A percentile compares a stretch with the other conserved stretches of the same genome.
Evolutionary conservation across 1,140 invertebrate species (phyloP).

Genomic region (Drosophila carrolli): DNA sequence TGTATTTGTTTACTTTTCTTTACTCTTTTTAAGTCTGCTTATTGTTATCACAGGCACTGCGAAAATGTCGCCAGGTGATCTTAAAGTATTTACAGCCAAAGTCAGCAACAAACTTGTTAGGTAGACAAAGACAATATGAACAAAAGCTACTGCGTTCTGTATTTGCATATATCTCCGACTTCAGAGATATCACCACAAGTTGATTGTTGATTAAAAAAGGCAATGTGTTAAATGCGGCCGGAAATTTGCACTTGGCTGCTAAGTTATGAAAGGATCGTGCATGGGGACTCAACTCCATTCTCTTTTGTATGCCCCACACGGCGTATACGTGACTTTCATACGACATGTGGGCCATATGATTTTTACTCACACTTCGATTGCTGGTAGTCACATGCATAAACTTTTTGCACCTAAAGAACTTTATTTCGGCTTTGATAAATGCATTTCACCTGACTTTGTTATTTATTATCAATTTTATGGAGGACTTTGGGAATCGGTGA

Average conservation of each 20-base stretch:
- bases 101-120: slow-evolving; percentile 23
- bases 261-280: slow-evolving; percentile 42
- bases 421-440: slow-evolving; percentile 46
- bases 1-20: slow-evolving; percentile 21
- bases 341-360: slow-evolving; percentile 19
- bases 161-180: neutral
- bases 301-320: slow-evolving; percentile 36
- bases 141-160: slow-evolving; percentile 1
- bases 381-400: slow-evolving; percentile 28
- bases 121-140: slow-evolving; percentile 17
- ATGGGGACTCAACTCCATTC: neutral
- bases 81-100: slow-evolving; percentile 42
- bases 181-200: slow-evolving; percentile 18
- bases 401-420: slow-evolving; percentile 19
- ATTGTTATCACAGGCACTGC: slow-evolving; percentile 32
- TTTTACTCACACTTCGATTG: neutral
- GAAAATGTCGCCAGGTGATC: slow-evolving; percentile 41
- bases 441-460: slow-evolving; percentile 54
- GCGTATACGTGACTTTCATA: slow-evolving; percentile 62
- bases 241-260: slow-evolving; percentile 50
- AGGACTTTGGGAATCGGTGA: slow-evolving; percentile 43
- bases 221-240: slow-evolving; percentile 33
- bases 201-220: slow-evolving; percentile 37
- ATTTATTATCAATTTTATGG: slow-evolving; percentile 57
- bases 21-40: slow-evolving; percentile 14